A percentile compares a stretch with the other conserved stretches of the same genome.
phyloP scores from a whole-genome alignment of 2,888 invertebrate species.

The Ochropacha duplaris region DNA sequence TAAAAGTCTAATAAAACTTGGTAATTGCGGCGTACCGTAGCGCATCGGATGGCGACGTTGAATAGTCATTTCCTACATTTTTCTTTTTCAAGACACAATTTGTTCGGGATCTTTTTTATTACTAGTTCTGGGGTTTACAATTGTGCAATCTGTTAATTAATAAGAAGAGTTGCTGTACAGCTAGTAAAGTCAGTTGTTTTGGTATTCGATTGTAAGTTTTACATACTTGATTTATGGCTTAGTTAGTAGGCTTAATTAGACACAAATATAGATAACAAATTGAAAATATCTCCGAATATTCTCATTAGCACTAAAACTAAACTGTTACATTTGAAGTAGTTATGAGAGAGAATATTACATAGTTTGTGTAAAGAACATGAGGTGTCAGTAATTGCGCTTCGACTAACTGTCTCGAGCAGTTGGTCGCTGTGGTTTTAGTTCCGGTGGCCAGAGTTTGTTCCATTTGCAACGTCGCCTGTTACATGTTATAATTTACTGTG shows the following conservation, averaged over 20 bases:
- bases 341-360: not conserved
- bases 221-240: too few species aligned
- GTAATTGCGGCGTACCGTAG: constrained; percentile 3
- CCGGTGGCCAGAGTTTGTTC: not conserved
- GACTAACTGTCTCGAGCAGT: constrained; percentile 25
- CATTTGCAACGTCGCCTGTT: not conserved
- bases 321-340: not conserved
- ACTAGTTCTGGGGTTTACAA: not conserved
- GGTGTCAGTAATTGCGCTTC: constrained; percentile 22
- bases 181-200: not conserved
- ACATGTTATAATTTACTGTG: not conserved
- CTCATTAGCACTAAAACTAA: not conserved
- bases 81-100: not conserved
- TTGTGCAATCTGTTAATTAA: too few species aligned
- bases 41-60: not conserved
- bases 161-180: not conserved
- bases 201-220: not conserved
- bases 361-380: constrained; percentile 3
- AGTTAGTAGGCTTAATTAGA: too few species aligned
- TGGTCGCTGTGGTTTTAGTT: constrained; percentile 14
- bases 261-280: too few species aligned
- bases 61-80: constrained; percentile 2
- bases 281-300: too few species aligned
- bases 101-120: not conserved
- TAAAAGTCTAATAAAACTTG: constrained; percentile 6